phyloP scores from a whole-genome alignment of 2,888 invertebrate genomes.

The Lobophora halterata region DNA sequence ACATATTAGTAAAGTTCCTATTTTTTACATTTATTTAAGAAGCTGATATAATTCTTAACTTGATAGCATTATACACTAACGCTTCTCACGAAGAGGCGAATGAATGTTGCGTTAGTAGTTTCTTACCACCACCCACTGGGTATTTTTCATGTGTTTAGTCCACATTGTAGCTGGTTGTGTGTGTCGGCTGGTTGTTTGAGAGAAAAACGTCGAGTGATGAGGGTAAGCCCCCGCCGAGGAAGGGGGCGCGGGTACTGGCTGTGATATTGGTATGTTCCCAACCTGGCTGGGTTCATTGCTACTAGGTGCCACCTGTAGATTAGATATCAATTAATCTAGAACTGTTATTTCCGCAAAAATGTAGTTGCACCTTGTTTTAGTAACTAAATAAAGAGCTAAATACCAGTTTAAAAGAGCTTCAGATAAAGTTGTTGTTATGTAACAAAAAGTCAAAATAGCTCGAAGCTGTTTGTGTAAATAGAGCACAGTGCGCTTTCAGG shows the following conservation, averaged over 20 bases:
- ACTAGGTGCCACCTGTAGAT: slow-evolving; percentile 52
- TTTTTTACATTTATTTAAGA: no score
- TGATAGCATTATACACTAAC: no score
- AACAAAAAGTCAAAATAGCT: no score
- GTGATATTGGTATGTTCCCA: slow-evolving; percentile 48
- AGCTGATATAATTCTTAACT: no score
- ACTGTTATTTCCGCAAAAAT: neutral
- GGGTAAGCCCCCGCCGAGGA: slow-evolving; percentile 39
- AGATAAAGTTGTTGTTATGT: no score
- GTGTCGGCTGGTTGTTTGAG: slow-evolving; percentile 41
- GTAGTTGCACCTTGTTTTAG: no score
- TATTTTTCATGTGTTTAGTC: slow-evolving; percentile 48
- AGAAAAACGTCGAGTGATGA: slow-evolving; percentile 54
- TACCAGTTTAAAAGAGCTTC: no score
- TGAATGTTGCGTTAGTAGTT: slow-evolving; percentile 57
- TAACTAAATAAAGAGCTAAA: no score
- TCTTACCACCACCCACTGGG: slow-evolving; percentile 45
- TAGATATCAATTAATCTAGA: slow-evolving; percentile 27
- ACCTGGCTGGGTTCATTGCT: slow-evolving; percentile 61
- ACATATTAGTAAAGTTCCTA: neutral
- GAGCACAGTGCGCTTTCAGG: no score
- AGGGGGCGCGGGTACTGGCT: slow-evolving; percentile 32
- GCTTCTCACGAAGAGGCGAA: slow-evolving; percentile 54
- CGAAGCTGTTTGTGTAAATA: no score
- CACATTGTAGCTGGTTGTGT: slow-evolving; percentile 40